Conservation (phyloP, 1,140 invertebrate species). For the Drosophila miranda region DNA sequence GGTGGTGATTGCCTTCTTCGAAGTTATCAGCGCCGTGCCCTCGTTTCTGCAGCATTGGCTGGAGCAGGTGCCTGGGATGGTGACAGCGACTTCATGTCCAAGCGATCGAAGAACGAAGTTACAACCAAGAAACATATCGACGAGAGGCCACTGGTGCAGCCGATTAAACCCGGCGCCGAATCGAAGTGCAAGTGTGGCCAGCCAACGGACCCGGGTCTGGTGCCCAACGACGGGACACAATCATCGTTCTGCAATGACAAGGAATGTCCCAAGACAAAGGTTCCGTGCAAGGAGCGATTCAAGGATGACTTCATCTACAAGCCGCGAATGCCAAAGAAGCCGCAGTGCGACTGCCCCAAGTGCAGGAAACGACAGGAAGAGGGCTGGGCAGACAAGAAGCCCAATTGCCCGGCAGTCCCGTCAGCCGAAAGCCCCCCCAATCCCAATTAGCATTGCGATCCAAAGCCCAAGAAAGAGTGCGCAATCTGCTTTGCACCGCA, state of each 20-base stretch:
- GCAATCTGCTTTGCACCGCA: slow-evolving; percentile 5
- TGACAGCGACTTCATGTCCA: neutral
- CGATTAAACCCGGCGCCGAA: neutral
- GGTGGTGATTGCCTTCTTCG: slow-evolving; percentile 36
- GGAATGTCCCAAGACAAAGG: slow-evolving; percentile 8
- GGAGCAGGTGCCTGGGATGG: slow-evolving; percentile 19
- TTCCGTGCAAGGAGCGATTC: neutral
- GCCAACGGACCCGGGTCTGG: slow-evolving; percentile 8
- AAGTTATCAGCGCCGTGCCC: slow-evolving; percentile 32
- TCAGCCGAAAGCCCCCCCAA: neutral
- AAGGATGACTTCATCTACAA: slow-evolving; percentile 38
- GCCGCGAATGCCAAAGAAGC: slow-evolving; percentile 12
- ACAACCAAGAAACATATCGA: slow-evolving; percentile 41
- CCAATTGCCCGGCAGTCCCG: slow-evolving; percentile 19
- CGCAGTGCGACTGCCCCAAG: slow-evolving; percentile 32
- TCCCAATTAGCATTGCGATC: neutral
- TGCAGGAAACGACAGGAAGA: slow-evolving; percentile 36
- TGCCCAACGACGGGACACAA: slow-evolving; percentile 8
- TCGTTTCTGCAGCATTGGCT: slow-evolving; percentile 14
- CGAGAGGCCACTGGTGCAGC: slow-evolving; percentile 36
- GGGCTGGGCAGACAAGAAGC: slow-evolving; percentile 44
- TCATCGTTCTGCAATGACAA: slow-evolving; percentile 24
- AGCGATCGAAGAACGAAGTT: slow-evolving; percentile 17
- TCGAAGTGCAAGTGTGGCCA: neutral
- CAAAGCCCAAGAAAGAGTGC: slow-evolving; percentile 15